phyloP scores from a whole-genome alignment of 92 coral and sea anemone genomes.

The Porites cylindrica region DNA sequence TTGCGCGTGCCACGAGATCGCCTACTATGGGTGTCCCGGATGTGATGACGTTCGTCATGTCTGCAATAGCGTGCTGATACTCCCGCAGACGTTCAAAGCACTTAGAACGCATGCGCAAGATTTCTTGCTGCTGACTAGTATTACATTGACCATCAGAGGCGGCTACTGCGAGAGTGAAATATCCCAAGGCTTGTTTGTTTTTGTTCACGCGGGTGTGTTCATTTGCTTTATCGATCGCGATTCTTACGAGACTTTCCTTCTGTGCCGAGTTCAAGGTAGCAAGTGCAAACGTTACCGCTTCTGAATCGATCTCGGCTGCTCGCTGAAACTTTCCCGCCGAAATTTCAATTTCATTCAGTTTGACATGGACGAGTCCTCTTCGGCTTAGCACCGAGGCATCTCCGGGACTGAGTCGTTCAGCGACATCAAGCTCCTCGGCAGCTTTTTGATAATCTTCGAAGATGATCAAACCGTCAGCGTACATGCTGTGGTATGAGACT shows the following conservation, averaged over 20 bases:
- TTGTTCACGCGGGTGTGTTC: slow-evolving; percentile 58
- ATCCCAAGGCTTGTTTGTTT: slow-evolving; percentile 74
- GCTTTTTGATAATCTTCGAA: slow-evolving; percentile 84
- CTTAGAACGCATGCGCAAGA: slow-evolving; percentile 93
- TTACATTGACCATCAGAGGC: slow-evolving; percentile 40
- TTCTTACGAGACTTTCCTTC: slow-evolving; percentile 60
- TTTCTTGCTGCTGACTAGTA: slow-evolving; percentile 55
- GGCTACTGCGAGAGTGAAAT: slow-evolving; percentile 71
- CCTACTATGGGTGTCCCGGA: slow-evolving; percentile 71
- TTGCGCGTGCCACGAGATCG: slow-evolving; percentile 90
- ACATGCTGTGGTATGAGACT: slow-evolving; percentile 80
- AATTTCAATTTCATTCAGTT: slow-evolving; percentile 67
- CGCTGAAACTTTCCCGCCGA: slow-evolving; percentile 73
- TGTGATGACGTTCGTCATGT: slow-evolving; percentile 80
- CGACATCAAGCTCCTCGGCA: slow-evolving; percentile 73
- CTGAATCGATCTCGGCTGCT: slow-evolving; percentile 71
- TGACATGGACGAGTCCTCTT: slow-evolving; percentile 84
- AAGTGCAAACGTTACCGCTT: slow-evolving; percentile 70
- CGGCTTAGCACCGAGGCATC: slow-evolving; percentile 84
- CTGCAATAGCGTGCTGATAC: slow-evolving; percentile 82
- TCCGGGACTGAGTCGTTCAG: slow-evolving; percentile 68
- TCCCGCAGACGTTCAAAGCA: slow-evolving; percentile 76
- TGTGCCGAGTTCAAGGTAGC: slow-evolving; percentile 76
- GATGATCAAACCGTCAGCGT: slow-evolving; percentile 87
- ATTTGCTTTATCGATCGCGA: slow-evolving; percentile 65